Percentiles rank a stretch among this genome's conserved stretches.
These are phyloP conservation scores for Ictidomys tridecemlineatus DNA, from an alignment of 2,113 vertebrate species.

Conservation along the genomic window DNA sequence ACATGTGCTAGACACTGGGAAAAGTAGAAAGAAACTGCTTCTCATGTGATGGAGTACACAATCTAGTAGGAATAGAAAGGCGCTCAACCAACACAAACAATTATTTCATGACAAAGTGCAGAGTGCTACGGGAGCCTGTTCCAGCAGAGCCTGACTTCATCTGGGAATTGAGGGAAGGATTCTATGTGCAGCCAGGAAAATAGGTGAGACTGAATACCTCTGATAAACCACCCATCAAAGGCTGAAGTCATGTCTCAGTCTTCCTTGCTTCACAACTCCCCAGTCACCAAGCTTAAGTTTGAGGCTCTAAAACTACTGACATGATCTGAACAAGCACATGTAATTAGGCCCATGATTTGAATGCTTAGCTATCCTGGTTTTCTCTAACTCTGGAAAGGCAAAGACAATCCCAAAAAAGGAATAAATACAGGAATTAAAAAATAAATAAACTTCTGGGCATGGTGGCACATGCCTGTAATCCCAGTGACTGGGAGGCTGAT, in stretches of 20 bases:
- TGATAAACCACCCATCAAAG: not conserved
- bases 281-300: not conserved
- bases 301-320: not conserved
- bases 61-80: not conserved
- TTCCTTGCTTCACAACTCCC: not conserved
- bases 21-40: not conserved
- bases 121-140: not conserved
- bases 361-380: not conserved
- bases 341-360: not conserved
- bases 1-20: not conserved
- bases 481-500: too few species aligned
- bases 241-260: not conserved
- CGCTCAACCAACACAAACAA: not conserved
- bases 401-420: constrained; percentile 22
- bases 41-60: not conserved
- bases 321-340: not conserved
- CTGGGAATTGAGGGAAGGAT: not conserved
- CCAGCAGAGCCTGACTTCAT: not conserved
- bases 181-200: not conserved
- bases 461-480: too few species aligned
- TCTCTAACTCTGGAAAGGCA: constrained; percentile 2
- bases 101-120: not conserved
- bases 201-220: not conserved
- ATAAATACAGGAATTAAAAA: not conserved
- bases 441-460: not conserved